These are phyloP conservation scores for Heliconius aoede DNA, from an alignment of 2,888 invertebrate species.

Conservation along the genomic window DNA sequence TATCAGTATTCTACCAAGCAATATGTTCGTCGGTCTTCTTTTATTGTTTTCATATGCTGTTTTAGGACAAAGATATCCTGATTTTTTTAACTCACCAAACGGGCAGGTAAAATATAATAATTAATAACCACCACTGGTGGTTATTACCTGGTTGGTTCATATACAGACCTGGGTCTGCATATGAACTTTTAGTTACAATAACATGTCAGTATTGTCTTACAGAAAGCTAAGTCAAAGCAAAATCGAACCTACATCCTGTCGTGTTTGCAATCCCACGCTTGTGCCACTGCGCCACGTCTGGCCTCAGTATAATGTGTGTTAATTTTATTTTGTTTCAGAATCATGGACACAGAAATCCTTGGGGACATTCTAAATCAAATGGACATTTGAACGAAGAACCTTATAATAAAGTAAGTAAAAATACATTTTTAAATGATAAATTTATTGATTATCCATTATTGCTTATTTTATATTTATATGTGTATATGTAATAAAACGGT, in stretches of 20 bases:
- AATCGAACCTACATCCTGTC: too few species aligned
- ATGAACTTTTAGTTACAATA: too few species aligned
- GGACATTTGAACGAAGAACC: neutral
- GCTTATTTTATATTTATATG: too few species aligned
- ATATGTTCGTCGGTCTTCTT: neutral
- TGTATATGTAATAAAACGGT: too few species aligned
- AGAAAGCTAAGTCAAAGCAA: too few species aligned
- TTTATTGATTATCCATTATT: neutral
- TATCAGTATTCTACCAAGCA: neutral
- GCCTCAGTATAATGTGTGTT: neutral
- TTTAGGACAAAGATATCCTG: neutral
- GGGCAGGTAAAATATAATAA: neutral
- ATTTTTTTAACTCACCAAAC: neutral
- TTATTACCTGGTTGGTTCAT: too few species aligned
- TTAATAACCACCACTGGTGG: too few species aligned
- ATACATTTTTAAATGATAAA: neutral
- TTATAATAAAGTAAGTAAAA: neutral
- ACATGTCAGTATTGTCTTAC: too few species aligned
- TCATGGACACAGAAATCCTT: neutral
- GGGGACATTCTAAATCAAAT: neutral
- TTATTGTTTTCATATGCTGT: neutral
- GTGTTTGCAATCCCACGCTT: too few species aligned
- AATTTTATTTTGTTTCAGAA: slow-evolving; percentile 1
- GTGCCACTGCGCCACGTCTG: too few species aligned
- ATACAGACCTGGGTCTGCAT: too few species aligned